phyloP scores from a whole-genome alignment of 2,113 vertebrate species.

The Telmatochromis sp. region DNA sequence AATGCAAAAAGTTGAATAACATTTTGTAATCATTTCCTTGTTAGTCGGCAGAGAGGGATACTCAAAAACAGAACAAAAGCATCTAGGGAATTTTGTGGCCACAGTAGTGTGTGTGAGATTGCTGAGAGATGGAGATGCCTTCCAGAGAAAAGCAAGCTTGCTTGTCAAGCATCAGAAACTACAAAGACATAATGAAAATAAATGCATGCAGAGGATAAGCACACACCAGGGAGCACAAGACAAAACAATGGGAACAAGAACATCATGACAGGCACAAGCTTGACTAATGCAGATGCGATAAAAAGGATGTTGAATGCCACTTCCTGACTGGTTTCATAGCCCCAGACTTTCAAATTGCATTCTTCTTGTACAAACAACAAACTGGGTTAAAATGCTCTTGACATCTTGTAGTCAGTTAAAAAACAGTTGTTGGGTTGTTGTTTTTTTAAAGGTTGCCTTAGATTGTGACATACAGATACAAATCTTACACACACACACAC shows the following conservation, averaged over 20 bases:
- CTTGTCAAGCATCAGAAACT: background rate
- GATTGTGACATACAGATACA: background rate
- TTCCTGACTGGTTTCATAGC: background rate
- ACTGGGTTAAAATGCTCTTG: background rate
- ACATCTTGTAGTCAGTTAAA: background rate
- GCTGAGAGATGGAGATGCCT: background rate
- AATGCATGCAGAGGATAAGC: background rate
- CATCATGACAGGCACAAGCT: background rate
- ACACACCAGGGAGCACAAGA: background rate
- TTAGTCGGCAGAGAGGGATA: background rate
- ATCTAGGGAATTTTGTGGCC: background rate
- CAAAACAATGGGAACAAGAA: background rate
- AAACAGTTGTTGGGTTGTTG: background rate
- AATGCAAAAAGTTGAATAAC: background rate
- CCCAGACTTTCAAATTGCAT: background rate
- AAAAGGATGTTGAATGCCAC: accelerated
- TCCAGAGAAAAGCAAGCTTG: background rate
- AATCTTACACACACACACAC: background rate
- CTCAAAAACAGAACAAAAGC: background rate
- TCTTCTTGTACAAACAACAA: background rate
- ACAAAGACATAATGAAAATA: accelerated
- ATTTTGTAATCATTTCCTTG: background rate
- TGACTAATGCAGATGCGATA: background rate
- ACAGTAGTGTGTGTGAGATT: background rate
- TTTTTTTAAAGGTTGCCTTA: background rate